Conservation (phyloP, 2,113 vertebrate species). For the Semnornis frantzii region DNA sequence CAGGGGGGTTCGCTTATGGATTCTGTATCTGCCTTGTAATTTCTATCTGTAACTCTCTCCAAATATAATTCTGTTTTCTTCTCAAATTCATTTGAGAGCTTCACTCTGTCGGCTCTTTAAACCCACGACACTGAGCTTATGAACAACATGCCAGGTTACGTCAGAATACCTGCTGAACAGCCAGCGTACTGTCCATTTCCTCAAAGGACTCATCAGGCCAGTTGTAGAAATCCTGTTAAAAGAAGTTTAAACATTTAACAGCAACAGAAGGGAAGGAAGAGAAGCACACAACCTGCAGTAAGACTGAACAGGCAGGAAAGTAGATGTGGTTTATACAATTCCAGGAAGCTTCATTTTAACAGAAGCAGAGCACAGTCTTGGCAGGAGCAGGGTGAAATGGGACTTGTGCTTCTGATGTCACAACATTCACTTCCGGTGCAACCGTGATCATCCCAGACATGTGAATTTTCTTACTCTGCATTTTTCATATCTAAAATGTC, state of each 20-base stretch:
- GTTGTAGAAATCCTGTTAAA: conserved; percentile 94
- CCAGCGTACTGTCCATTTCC: conserved; percentile 98
- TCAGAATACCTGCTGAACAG: conserved; percentile 91
- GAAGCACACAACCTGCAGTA: not conserved
- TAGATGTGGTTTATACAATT: not conserved
- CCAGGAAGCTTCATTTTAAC: conserved; percentile 19
- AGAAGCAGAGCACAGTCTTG: not conserved
- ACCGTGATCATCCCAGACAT: fast-evolving
- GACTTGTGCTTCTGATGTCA: not conserved
- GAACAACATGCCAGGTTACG: not conserved
- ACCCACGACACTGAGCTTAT: too few species aligned
- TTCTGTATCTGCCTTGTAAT: too few species aligned
- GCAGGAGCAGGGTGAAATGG: not conserved
- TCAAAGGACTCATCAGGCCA: conserved; percentile 99
- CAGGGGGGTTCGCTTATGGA: too few species aligned
- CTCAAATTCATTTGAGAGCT: too few species aligned
- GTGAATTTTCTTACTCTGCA: not conserved
- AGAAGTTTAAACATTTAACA: not conserved
- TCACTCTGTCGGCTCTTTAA: too few species aligned
- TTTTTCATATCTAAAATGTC: not conserved
- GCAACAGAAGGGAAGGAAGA: not conserved
- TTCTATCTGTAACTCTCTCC: too few species aligned
- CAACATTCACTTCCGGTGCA: not conserved
- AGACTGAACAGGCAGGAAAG: not conserved
- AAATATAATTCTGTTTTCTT: too few species aligned